Percentiles rank a stretch among this genome's conserved stretches.
Conservation (phyloP, 2,888 invertebrate species). For the Phaonia tiefii region DNA sequence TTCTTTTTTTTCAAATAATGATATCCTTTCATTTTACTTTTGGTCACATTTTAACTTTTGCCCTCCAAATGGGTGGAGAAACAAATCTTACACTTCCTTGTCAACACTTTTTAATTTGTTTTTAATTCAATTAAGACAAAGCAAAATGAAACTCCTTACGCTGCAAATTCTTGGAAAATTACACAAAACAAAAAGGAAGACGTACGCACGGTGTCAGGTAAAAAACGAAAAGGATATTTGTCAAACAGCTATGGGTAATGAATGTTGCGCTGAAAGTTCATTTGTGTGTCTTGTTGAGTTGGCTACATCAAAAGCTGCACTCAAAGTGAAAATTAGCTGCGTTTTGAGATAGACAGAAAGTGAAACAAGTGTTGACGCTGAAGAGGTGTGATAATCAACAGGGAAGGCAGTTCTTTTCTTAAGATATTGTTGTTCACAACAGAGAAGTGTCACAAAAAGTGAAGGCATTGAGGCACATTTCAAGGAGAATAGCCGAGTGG, state of each 20-base stretch:
- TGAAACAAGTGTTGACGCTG: too few species aligned
- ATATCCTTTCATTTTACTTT: too few species aligned
- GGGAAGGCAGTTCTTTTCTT: too few species aligned
- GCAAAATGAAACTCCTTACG: not conserved
- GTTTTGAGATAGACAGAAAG: not conserved
- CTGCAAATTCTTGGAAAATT: not conserved
- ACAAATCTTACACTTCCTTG: too few species aligned
- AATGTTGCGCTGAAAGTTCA: not conserved
- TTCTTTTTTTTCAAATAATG: too few species aligned
- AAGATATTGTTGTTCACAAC: too few species aligned
- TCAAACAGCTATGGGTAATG: not conserved
- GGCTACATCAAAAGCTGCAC: not conserved
- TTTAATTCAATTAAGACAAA: conserved; percentile 32
- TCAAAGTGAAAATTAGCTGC: not conserved
- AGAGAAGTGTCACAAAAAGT: too few species aligned
- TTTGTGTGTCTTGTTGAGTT: not conserved
- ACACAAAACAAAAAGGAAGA: not conserved
- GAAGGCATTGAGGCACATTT: too few species aligned
- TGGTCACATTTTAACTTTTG: too few species aligned
- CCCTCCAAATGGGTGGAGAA: too few species aligned
- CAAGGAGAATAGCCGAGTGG: too few species aligned
- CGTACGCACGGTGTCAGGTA: not conserved
- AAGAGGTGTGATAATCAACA: too few species aligned
- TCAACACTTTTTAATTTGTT: not conserved
- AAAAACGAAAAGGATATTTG: conserved; percentile 5